Conservation (phyloP, 2,797 vertebrate genomes). For the Falco naumanni region DNA sequence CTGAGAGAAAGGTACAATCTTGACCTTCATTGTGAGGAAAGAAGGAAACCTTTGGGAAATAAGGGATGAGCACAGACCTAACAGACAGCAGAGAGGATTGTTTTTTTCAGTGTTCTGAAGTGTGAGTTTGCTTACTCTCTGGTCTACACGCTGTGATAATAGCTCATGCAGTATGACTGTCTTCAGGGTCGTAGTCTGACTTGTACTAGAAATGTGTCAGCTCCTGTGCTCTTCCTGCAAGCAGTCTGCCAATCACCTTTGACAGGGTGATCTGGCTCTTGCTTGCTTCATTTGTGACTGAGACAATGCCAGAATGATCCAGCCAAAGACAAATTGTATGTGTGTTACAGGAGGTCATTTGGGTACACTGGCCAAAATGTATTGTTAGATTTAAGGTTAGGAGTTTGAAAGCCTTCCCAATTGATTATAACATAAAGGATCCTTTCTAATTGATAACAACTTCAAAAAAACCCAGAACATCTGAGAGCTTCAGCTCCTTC, state of each 20-base stretch:
- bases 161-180: background rate
- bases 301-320: background rate
- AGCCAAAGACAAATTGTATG: background rate
- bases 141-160: background rate
- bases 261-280: background rate
- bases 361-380: background rate
- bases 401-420: constrained; percentile 6
- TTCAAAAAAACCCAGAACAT: background rate
- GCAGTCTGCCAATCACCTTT: background rate
- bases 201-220: background rate
- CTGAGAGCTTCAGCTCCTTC: background rate
- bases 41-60: background rate
- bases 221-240: background rate
- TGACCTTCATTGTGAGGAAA: background rate
- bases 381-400: background rate
- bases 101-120: background rate
- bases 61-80: background rate
- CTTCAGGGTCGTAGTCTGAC: background rate
- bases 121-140: background rate
- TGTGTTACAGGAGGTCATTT: background rate
- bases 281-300: background rate
- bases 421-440: background rate
- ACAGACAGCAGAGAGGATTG: background rate
- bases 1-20: background rate
- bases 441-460: background rate